These are phyloP conservation scores for Plemyria rubiginata DNA, from an alignment of 2,888 invertebrate genomes.

Conservation along the genomic window DNA sequence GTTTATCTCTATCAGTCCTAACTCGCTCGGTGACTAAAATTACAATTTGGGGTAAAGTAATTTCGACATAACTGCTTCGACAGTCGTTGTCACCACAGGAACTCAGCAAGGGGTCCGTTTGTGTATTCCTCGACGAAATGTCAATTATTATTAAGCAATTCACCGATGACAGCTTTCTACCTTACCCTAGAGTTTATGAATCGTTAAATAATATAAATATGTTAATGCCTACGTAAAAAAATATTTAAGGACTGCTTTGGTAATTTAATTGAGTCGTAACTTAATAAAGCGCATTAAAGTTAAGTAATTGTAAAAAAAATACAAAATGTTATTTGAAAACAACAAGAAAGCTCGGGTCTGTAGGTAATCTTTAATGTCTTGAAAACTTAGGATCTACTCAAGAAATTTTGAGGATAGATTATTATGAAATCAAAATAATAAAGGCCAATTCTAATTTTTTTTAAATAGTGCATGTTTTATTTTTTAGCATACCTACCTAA, in stretches of 20 bases:
- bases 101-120: conserved; percentile 27
- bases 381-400: too few relatives aligned
- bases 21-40: conserved; percentile 21
- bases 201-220: conserved; percentile 8
- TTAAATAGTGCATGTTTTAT: too few relatives aligned
- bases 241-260: not conserved
- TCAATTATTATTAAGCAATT: conserved; percentile 32
- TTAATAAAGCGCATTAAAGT: not conserved
- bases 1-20: too few relatives aligned
- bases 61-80: conserved; percentile 25
- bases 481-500: too few relatives aligned
- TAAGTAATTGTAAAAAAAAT: too few relatives aligned
- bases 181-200: conserved; percentile 28
- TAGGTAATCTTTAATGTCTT: too few relatives aligned
- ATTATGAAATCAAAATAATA: too few relatives aligned
- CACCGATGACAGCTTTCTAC: conserved; percentile 35
- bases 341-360: too few relatives aligned
- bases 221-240: not conserved
- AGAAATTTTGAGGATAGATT: too few relatives aligned
- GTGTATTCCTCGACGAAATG: conserved; percentile 28
- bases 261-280: not conserved
- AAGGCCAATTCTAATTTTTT: too few relatives aligned
- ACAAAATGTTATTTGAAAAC: too few relatives aligned
- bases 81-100: conserved; percentile 31
- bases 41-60: conserved; percentile 13